phyloP scores from a whole-genome alignment of 2,113 vertebrate genomes.

The Paracanthobrama guichenoti region DNA sequence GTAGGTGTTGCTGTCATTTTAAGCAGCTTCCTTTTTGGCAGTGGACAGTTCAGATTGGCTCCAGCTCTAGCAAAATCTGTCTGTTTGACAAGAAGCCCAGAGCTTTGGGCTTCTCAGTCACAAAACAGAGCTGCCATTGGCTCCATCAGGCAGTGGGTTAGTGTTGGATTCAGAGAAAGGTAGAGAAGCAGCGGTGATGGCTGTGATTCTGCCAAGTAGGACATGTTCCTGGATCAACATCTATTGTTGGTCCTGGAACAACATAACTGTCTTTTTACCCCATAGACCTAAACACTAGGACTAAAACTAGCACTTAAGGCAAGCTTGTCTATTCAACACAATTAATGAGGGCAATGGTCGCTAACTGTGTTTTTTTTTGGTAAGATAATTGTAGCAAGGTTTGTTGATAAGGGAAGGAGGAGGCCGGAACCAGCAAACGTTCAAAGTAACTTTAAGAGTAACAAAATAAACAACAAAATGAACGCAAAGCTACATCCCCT shows the following conservation, averaged over 20 bases:
- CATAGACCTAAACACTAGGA: background rate
- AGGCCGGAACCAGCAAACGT: too few relatives aligned
- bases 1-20: conserved; percentile 52
- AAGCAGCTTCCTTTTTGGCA: conserved; percentile 49
- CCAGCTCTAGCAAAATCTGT: conserved; percentile 54
- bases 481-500: too few relatives aligned
- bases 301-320: background rate
- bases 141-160: conserved; percentile 32
- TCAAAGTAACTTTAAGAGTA: too few relatives aligned
- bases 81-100: conserved; percentile 51
- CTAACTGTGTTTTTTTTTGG: background rate
- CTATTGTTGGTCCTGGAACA: conserved; percentile 1
- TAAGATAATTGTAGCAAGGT: background rate
- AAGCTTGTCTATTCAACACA: background rate
- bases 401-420: too few relatives aligned
- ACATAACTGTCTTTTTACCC: background rate
- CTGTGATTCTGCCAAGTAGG: conserved; percentile 3
- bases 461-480: too few relatives aligned
- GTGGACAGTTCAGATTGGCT: conserved; percentile 52
- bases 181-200: background rate
- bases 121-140: conserved; percentile 15
- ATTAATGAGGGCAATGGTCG: background rate
- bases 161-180: conserved; percentile 16
- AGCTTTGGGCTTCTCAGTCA: conserved; percentile 26
- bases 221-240: background rate